Base-by-base conservation (phyloP, 2,797 vertebrate genomes). In the Salmo trutta region DNA sequence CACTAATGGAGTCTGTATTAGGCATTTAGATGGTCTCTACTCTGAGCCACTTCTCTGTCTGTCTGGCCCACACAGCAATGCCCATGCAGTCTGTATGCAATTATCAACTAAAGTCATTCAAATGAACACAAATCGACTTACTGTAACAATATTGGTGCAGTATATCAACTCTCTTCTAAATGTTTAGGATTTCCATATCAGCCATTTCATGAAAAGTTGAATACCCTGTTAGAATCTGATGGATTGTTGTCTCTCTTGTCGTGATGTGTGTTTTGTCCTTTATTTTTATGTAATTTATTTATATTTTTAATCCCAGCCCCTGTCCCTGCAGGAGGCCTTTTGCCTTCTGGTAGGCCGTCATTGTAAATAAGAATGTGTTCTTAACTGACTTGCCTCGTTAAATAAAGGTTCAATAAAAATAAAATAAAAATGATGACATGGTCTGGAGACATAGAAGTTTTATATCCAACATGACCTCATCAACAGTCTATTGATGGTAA, bases 201-300 rank as follows among this genome's bases (percentile, higher is more conserved):
- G 36, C 36, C 36, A 36, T 36, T 36, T 36, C 66, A 80, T 70
- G 71, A 75, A 75, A 12, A 53, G 73, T 77, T 54, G 76, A 79
- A 87, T 84, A 81, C 79, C 76, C 74, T 41, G 14, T 66, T 70
- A 24, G 77, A 83, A 85, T 84, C 76, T 77, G 77, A 88, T 80
- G 76, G 79, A 79, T 85, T 83, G 6, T 36, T 7, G 33, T 36
- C 33, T 36, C 33, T 36, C 33, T 36, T 36, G 5, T 36, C 36
- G 6, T 36, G 36, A 36, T 36, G 36, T 36, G 36, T 7, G 36
- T 36, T 36, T 36, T 36, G 36, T 36, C 36, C 36, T 36, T 1
- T 36, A 36, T 36, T 36, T 36, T 0, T 36, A 33, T 6, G 1
- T 1, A 1, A 33, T 7, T 0, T 7, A 7, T 31, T 31, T 31